Evolutionary conservation across 2,797 vertebrate genomes (phyloP).

Genomic region (Staurois parvus): DNA sequence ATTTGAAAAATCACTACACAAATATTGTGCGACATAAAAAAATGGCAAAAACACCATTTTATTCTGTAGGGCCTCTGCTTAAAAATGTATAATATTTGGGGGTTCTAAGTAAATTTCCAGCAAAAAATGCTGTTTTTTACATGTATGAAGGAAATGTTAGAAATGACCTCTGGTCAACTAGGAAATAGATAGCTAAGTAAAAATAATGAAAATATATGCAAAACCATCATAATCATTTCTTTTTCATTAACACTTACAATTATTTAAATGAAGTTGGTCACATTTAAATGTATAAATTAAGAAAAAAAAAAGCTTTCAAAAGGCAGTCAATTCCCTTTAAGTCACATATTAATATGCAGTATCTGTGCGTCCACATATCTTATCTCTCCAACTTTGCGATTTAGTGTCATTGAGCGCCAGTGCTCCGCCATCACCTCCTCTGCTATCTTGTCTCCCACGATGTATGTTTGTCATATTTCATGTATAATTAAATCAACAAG

Average conservation of each 20-base stretch:
- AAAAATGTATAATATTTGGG: no score
- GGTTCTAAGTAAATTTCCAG: no score
- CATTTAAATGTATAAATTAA: not conserved
- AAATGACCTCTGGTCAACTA: no score
- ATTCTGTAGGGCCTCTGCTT: no score
- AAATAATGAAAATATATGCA: no score
- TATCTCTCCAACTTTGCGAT: not conserved
- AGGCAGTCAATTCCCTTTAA: not conserved
- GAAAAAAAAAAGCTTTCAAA: not conserved
- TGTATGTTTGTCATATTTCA: constrained; percentile 11
- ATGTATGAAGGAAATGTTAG: no score
- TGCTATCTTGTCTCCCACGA: not conserved
- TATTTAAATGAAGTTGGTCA: not conserved
- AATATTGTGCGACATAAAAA: no score
- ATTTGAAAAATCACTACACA: no score
- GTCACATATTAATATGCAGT: not conserved
- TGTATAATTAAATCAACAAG: constrained; percentile 6
- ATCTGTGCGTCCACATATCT: not conserved
- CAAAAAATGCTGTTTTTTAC: no score
- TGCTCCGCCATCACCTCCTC: not conserved
- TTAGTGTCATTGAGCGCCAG: not conserved
- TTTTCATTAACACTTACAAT: not conserved
- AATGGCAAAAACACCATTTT: no score
- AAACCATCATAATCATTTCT: no score
- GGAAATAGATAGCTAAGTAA: no score